Percentiles rank a stretch among this genome's conserved stretches.
These are phyloP conservation scores for Caenorhabditis plicata DNA, from an alignment of 2,888 invertebrate species.

Conservation along the genomic window DNA sequence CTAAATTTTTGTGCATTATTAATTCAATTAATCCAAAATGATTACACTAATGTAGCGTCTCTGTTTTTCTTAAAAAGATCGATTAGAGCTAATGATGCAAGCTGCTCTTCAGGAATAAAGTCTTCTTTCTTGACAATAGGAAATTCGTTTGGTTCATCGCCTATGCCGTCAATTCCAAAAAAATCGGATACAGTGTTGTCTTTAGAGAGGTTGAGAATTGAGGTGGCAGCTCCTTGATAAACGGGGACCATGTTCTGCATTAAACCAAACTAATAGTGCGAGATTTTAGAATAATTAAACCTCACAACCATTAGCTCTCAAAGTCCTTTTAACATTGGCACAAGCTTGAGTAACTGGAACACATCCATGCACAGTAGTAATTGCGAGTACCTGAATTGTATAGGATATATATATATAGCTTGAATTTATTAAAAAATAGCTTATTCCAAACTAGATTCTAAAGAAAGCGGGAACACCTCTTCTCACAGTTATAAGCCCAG, in stretches of 20 bases:
- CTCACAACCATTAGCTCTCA: constrained; percentile 47
- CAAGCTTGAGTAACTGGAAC: constrained; percentile 57
- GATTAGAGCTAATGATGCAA: constrained; percentile 22
- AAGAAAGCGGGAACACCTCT: too few relatives aligned
- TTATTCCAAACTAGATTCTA: too few relatives aligned
- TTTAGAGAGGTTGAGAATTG: constrained; percentile 24
- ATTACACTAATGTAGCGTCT: constrained; percentile 24
- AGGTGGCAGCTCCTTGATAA: constrained; percentile 54
- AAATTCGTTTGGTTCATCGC: constrained; percentile 42
- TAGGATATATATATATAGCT: background rate
- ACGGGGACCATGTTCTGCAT: constrained; percentile 56
- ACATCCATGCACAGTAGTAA: constrained; percentile 54
- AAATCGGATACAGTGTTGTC: constrained; percentile 37
- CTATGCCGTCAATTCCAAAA: constrained; percentile 56
- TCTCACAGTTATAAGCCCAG: too few relatives aligned
- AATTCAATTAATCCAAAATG: background rate
- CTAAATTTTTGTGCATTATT: constrained; percentile 4
- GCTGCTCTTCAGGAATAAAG: constrained; percentile 14
- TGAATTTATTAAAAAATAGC: background rate
- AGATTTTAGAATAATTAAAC: background rate
- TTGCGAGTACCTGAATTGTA: too few relatives aligned
- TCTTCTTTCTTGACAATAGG: constrained; percentile 35
- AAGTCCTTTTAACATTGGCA: constrained; percentile 57
- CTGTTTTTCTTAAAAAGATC: constrained; percentile 14
- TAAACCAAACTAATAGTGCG: too few relatives aligned